phyloP scores from a whole-genome alignment of 2,113 vertebrate species.

The Channa argus region DNA sequence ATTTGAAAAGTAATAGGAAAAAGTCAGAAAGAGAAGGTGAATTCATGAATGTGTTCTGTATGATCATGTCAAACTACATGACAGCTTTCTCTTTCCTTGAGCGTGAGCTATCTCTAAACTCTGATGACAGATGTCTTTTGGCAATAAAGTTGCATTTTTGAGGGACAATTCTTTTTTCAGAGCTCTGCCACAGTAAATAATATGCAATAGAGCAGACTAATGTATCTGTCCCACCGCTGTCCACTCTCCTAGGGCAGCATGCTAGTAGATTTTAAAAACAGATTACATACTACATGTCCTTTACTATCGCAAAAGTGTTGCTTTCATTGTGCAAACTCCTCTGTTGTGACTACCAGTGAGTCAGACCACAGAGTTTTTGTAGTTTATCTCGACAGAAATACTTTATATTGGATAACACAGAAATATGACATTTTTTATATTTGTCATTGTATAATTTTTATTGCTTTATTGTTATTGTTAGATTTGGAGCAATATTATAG shows the following conservation, averaged over 20 bases:
- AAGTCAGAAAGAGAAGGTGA: not conserved
- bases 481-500: conserved; percentile 18
- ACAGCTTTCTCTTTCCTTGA: conserved; percentile 17
- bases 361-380: not conserved
- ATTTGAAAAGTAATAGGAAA: not conserved
- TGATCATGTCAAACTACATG: conserved; percentile 8
- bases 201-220: conserved; percentile 10
- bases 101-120: conserved; percentile 22
- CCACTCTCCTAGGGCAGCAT: conserved; percentile 4
- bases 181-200: conserved; percentile 41
- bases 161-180: conserved; percentile 19
- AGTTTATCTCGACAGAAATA: conserved; percentile 2
- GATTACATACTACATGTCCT: conserved; percentile 28
- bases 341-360: conserved; percentile 1
- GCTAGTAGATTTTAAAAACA: conserved; percentile 36
- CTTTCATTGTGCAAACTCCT: not conserved
- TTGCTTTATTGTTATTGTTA: conserved; percentile 2
- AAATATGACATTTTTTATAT: not conserved
- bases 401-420: not conserved
- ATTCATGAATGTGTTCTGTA: not conserved
- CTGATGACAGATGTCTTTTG: not conserved
- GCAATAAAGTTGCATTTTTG: conserved; percentile 19
- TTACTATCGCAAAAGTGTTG: conserved; percentile 24
- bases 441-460: not conserved
- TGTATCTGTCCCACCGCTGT: conserved; percentile 37